phyloP scores from a whole-genome alignment of 2,888 invertebrate genomes.

The Norana najaformis region DNA sequence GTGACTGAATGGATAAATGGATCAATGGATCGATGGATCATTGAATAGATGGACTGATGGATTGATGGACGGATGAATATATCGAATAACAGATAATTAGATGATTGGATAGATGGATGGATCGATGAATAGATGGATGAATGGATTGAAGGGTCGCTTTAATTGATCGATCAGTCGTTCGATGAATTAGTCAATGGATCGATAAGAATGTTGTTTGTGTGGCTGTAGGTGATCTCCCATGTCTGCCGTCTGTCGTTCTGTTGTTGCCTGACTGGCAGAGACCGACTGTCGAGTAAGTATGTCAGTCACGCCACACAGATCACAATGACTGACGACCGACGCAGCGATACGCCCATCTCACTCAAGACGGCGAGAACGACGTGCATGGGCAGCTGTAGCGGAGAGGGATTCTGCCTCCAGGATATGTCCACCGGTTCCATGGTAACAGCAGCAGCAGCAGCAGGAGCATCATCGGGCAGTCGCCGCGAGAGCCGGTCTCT shows the following conservation, averaged over 20 bases:
- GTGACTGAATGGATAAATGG: too few species aligned
- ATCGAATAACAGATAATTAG: too few species aligned
- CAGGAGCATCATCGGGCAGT: not conserved
- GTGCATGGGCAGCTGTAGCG: slow-evolving; percentile 10
- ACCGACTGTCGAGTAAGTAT: not conserved
- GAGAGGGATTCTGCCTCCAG: slow-evolving; percentile 16
- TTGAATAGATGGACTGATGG: too few species aligned
- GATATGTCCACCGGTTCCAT: not conserved
- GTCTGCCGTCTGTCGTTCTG: slow-evolving; percentile 16
- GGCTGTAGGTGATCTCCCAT: slow-evolving; percentile 6
- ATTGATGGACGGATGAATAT: too few species aligned
- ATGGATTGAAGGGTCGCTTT: not conserved
- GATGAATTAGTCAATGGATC: not conserved
- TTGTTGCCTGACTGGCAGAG: not conserved
- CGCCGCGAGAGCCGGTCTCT: not conserved
- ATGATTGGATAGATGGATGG: not conserved
- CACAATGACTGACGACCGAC: slow-evolving; percentile 23
- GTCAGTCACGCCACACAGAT: slow-evolving; percentile 27
- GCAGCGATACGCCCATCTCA: slow-evolving; percentile 27
- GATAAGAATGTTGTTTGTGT: not conserved
- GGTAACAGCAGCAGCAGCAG: not conserved
- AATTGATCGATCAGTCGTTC: not conserved
- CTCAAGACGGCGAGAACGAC: not conserved
- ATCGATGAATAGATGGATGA: too few species aligned
- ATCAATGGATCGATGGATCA: too few species aligned